A percentile compares a stretch with the other conserved stretches of the same genome.
Evolutionary conservation across 2,888 invertebrate genomes (phyloP).

Genomic region (Tenthredo distinguenda): DNA sequence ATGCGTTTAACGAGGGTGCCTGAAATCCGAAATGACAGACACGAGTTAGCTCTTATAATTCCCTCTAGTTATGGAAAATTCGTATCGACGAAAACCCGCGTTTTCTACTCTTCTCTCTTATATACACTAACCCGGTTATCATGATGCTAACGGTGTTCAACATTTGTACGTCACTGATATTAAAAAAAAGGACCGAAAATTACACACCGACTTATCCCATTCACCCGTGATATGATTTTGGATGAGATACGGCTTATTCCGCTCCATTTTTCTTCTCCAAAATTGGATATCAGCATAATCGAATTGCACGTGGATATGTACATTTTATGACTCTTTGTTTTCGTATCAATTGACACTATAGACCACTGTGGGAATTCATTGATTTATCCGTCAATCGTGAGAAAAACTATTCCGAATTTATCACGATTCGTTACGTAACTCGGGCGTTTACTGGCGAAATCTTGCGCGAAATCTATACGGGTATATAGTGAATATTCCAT

Average conservation of each 20-base stretch:
- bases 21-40: not conserved
- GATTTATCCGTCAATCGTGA: not conserved
- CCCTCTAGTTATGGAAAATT: not conserved
- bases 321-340: not conserved
- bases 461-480: not conserved
- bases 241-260: not conserved
- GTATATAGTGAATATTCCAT: conserved; percentile 1
- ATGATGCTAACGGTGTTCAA: not conserved
- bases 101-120: not conserved
- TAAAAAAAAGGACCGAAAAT: not conserved
- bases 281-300: not conserved
- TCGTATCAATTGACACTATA: not conserved
- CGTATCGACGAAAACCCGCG: not conserved
- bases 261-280: not conserved
- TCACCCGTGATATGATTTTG: not conserved
- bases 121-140: not conserved
- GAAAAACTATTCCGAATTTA: not conserved
- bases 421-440: conserved; percentile 25
- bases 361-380: not conserved
- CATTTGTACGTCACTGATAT: not conserved
- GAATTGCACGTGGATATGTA: not conserved
- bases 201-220: not conserved
- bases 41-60: not conserved
- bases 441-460: not conserved
- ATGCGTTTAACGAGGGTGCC: not conserved